These are phyloP conservation scores for Sarcophaga carnaria DNA, from an alignment of 2,888 invertebrate species.

Conservation along the genomic window DNA sequence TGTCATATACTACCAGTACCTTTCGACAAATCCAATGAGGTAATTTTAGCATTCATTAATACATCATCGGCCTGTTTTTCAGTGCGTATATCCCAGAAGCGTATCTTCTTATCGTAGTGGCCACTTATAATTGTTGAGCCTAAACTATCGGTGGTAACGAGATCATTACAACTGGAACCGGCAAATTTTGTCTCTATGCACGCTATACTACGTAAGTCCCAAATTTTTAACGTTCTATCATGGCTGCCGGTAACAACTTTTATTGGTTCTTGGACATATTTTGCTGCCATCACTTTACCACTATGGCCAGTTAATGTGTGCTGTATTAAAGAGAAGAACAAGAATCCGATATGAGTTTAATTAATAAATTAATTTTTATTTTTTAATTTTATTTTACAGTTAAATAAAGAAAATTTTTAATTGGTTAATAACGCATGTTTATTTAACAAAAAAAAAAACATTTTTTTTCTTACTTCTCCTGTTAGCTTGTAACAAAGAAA, in stretches of 20 bases:
- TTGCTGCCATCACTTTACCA: conserved; percentile 98
- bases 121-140: conserved; percentile 97
- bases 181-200: conserved; percentile 97
- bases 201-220: conserved; percentile 96
- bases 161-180: conserved; percentile 97
- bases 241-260: conserved; percentile 99
- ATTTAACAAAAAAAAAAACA: neutral
- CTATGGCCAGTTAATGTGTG: conserved; percentile 87
- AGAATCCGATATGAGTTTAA: neutral
- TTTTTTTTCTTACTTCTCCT: neutral
- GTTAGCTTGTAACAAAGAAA: neutral
- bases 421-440: neutral
- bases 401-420: neutral
- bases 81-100: conserved; percentile 97
- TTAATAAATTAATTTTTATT: neutral
- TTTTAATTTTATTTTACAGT: neutral
- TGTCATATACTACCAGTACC: conserved; percentile 83
- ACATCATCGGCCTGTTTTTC: conserved; percentile 94
- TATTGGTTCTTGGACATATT: conserved; percentile 94
- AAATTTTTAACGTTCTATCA: conserved; percentile 98
- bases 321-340: conserved; percentile 70
- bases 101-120: conserved; percentile 98
- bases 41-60: conserved; percentile 94
- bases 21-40: conserved; percentile 95
- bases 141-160: conserved; percentile 92